Evolutionary conservation across 92 coral and sea anemone species (phyloP), one percentile per base, ranked within the genome.

Genomic region (Epizoanthus ramosus): DNA sequence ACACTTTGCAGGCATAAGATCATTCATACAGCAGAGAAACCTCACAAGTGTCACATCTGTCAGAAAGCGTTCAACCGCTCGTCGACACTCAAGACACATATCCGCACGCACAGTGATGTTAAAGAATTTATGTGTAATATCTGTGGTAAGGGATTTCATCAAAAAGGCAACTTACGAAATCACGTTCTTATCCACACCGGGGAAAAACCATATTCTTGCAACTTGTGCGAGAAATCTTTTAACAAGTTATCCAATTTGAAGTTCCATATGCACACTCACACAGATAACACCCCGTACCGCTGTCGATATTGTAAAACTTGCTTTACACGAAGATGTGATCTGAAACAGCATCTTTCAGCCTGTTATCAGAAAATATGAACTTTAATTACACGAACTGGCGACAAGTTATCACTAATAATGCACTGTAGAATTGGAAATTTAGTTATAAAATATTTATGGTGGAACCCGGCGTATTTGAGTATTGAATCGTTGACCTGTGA

Each of bases 151-250:
- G 99, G 99, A 1, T 97, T 97, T 76, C 99, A 97, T 87, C 99
- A 97, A 89, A 97, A 97, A 94, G 99, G 99, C 92, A 97, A 97
- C 75, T 87, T 97, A 74, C 97, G 99, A 31, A 97, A 97, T 83
- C 99, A 97, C 67, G 85, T 91, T 23, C 93, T 97, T 41, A 97
- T 97, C 37, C 99, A 97, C 77, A 94, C 99, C 9, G 99, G 99
- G 13, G 99, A 97, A 81, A 97, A 97, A 83, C 99, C 99, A 10
- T 94, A 97, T 83, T 79, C 89, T 68, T 97, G 99, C 80, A 93
- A 86, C 58, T 88, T 97, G 63, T 97, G 99, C 63, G 88, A 97
- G 74, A 97, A 94, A 76, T 93, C 99, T 37, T 97, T 97, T 90
- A 97, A 97, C 81, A 97, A 97, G 88, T 89, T 97, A 43, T 97